A percentile compares a stretch with the other conserved stretches of the same genome.
These are phyloP conservation scores for Flabesymbios commensalis DNA, from an alignment of 2,888 invertebrate genomes.

Conservation along the genomic window DNA sequence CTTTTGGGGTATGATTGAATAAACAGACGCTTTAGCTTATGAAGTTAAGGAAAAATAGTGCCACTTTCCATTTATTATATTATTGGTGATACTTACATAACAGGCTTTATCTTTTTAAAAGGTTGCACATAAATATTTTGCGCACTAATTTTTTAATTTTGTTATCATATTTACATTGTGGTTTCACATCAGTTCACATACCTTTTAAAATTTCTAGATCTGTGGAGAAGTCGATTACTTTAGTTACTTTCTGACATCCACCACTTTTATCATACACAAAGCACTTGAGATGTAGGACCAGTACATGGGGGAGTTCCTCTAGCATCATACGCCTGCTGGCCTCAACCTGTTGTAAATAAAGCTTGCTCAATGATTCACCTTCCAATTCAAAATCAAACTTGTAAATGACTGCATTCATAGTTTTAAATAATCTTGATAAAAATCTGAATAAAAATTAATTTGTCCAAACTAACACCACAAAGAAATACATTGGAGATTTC, in stretches of 20 bases:
- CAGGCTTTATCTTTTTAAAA: too few relatives aligned
- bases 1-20: too few relatives aligned
- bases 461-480: too few relatives aligned
- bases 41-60: too few relatives aligned
- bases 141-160: not conserved
- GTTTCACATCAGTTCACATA: constrained; percentile 51
- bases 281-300: constrained; percentile 91
- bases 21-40: too few relatives aligned
- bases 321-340: constrained; percentile 88
- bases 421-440: too few relatives aligned
- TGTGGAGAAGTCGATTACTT: constrained; percentile 80
- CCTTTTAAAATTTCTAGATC: constrained; percentile 75
- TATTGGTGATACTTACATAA: too few relatives aligned
- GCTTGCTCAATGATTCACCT: not conserved
- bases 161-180: not conserved
- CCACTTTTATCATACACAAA: constrained; percentile 81
- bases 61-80: too few relatives aligned
- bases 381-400: too few relatives aligned
- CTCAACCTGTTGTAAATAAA: constrained; percentile 60
- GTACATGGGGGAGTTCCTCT: constrained; percentile 85
- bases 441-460: too few relatives aligned
- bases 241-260: constrained; percentile 88
- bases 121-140: not conserved
- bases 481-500: too few relatives aligned
- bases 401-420: too few relatives aligned